Conservation (phyloP, 2,888 invertebrate genomes). For the Callimorpha dominula region DNA sequence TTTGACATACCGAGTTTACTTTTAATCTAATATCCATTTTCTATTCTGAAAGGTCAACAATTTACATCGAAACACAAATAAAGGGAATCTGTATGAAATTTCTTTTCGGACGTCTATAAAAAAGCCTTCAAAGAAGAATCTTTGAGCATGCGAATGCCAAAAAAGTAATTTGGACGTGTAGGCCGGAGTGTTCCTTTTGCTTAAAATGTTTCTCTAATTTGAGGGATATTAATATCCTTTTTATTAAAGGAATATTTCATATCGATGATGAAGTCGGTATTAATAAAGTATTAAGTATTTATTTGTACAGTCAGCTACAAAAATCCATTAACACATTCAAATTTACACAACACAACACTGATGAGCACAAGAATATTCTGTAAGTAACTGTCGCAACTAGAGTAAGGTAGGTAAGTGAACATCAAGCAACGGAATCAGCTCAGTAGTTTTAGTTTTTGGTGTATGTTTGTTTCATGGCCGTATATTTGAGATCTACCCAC, state of each 20-base stretch:
- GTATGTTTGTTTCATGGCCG: no score
- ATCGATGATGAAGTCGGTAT: background rate
- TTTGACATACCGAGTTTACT: constrained; percentile 7
- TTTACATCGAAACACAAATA: constrained; percentile 36
- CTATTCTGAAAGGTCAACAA: constrained; percentile 24
- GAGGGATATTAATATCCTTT: constrained; percentile 25
- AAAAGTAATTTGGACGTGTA: constrained; percentile 45
- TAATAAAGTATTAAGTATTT: background rate
- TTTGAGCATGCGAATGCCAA: constrained; percentile 34
- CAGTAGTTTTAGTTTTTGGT: no score
- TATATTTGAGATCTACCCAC: no score
- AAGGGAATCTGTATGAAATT: constrained; percentile 40
- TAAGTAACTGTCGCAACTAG: no score
- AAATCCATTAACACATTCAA: no score
- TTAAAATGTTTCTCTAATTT: constrained; percentile 29
- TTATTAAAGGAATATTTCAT: constrained; percentile 8
- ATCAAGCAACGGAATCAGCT: no score
- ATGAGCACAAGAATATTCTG: no score
- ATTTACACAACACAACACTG: no score
- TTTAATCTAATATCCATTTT: constrained; percentile 12
- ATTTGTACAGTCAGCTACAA: no score
- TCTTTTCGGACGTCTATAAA: constrained; percentile 36
- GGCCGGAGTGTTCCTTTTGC: constrained; percentile 31
- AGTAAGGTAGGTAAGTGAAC: no score
- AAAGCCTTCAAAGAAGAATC: constrained; percentile 41